These are phyloP conservation scores for Hydropsyche betteni DNA, from an alignment of 2,888 invertebrate species.

Conservation along the genomic window DNA sequence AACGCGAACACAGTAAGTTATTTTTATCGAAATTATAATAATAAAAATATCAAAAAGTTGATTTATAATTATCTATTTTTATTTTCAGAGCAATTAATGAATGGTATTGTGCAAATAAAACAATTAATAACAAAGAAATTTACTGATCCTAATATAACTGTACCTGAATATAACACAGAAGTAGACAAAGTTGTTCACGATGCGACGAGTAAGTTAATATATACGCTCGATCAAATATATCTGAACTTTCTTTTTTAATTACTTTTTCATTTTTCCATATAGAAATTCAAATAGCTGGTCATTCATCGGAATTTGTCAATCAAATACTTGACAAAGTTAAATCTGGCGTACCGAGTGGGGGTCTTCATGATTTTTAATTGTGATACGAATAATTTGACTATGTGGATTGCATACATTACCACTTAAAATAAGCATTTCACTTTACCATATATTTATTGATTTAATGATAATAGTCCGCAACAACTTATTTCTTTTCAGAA, in stretches of 20 bases:
- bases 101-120: constrained; percentile 80
- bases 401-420: constrained; percentile 4
- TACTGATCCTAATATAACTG: constrained; percentile 64
- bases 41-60: background rate
- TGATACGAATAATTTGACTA: constrained; percentile 24
- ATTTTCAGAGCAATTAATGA: constrained; percentile 77
- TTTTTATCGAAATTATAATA: background rate
- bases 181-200: constrained; percentile 75
- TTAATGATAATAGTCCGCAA: background rate
- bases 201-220: constrained; percentile 73
- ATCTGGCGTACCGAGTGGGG: constrained; percentile 79
- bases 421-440: too few species aligned
- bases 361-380: constrained; percentile 75
- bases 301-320: constrained; percentile 94
- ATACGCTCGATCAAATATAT: too few species aligned
- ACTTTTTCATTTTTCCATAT: constrained; percentile 54
- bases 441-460: background rate
- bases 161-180: constrained; percentile 73
- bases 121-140: constrained; percentile 76
- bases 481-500: background rate
- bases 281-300: constrained; percentile 89
- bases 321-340: constrained; percentile 88
- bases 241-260: constrained; percentile 20
- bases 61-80: constrained; percentile 11
- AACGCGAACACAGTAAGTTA: constrained; percentile 91